Conservation (phyloP, 2,888 invertebrate genomes). For the Calliphora vomitoria region DNA sequence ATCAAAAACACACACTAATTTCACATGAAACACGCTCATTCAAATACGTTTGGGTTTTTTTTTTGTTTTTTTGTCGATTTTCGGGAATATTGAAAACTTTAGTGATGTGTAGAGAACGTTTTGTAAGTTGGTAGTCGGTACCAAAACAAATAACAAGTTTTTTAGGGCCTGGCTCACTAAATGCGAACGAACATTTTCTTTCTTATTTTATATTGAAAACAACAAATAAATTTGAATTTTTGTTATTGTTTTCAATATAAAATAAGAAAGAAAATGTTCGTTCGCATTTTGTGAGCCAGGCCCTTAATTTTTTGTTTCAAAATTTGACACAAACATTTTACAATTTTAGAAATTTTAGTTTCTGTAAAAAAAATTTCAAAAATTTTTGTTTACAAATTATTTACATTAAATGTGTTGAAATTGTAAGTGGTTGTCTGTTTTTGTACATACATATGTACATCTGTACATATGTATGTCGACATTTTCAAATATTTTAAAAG, state of each 20-base stretch:
- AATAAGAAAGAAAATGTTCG: too few relatives aligned
- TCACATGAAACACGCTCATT: constrained; percentile 17
- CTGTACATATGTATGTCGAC: neutral
- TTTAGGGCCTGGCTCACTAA: too few relatives aligned
- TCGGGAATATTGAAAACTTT: constrained; percentile 10
- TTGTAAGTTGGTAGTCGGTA: constrained; percentile 1
- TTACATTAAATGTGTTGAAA: constrained; percentile 10
- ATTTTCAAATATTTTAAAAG: neutral
- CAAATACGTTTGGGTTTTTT: constrained; percentile 3
- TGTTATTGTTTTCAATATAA: too few relatives aligned
- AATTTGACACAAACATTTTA: too few relatives aligned
- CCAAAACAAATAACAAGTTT: too few relatives aligned
- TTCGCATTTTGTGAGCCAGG: too few relatives aligned
- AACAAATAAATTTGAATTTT: too few relatives aligned
- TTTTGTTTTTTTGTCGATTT: constrained; percentile 4
- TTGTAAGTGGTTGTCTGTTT: neutral
- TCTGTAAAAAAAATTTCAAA: too few relatives aligned
- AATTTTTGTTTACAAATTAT: constrained; percentile 3
- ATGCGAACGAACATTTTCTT: too few relatives aligned
- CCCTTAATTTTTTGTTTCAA: too few relatives aligned
- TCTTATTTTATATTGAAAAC: too few relatives aligned
- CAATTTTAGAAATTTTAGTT: too few relatives aligned
- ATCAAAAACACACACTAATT: constrained; percentile 36
- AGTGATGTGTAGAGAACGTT: neutral
- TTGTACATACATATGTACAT: neutral